Base-by-base conservation (phyloP, 1,140 invertebrate species). In the Pectinophora gossypiella region DNA sequence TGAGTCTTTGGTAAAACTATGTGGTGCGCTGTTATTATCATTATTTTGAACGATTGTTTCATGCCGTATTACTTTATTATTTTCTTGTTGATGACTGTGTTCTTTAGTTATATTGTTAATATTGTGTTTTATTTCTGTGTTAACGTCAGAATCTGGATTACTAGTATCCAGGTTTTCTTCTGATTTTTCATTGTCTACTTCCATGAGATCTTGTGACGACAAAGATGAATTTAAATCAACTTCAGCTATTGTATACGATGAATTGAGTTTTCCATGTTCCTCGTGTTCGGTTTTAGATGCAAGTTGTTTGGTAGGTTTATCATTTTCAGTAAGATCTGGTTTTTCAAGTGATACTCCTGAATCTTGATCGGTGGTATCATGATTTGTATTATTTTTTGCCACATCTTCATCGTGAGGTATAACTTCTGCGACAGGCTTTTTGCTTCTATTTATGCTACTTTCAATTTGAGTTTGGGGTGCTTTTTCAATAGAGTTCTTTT, bases 181-280 rank as follows among this genome's bases (percentile, higher is more conserved):
- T 27, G 36, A 15, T 59, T 19, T 40, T 15, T 46, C 38, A 44
- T 51, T 50, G 36, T 50, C 18, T 12, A 27, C 23, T 44, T 63
- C 56, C 45, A 59, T 47, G 20, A 61, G 50, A 56, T 64, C 59
- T 57, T 59, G 54, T 43, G 61, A 57, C 13, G 61, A 64, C 9
- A 54, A 19, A 18, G 58, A 59, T 9, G 64, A 68, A 52, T 68
- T 68, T n/a, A 60, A 46, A 32, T 58, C 55, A 40, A 58, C 61
- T 13, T 68, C 61, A 16, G 38, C 45, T n/a, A 59, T 65, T 32
- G 53, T 61, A 35, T 54, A 61, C n/a, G 63, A 61, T n/a, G 32
- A 43, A 23, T 61, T 55, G 15, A 55, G 60, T 27, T 54, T 58
- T 16, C 43, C 58, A 42, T 61, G 12, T 21, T 52, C 49, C 21